These are phyloP conservation scores for Mormyrus hasselquistii DNA, from an alignment of 2,797 vertebrate genomes.

Conservation along the genomic window DNA sequence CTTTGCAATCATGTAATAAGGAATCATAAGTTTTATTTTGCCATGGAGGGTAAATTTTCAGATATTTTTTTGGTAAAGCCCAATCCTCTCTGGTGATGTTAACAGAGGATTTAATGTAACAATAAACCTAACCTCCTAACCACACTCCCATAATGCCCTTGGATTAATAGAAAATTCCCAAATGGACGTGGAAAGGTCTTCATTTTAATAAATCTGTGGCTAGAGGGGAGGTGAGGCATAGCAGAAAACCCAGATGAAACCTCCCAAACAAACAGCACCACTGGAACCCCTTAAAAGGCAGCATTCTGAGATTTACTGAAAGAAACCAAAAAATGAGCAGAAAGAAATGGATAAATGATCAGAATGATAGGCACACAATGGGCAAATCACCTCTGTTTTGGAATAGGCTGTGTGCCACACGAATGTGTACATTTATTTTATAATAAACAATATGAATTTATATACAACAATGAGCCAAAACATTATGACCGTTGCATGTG, in stretches of 20 bases:
- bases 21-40: not conserved
- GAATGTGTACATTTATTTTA: not conserved
- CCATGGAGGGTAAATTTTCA: not conserved
- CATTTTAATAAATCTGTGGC: not conserved
- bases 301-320: not conserved
- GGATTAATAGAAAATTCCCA: conserved; percentile 2
- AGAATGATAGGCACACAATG: not conserved
- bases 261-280: not conserved
- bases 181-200: not conserved
- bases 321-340: not conserved
- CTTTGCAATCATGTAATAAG: not conserved
- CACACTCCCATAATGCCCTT: not conserved
- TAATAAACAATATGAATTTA: not conserved
- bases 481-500: not conserved
- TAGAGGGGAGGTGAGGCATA: not conserved
- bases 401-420: not conserved
- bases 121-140: not conserved
- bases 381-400: not conserved
- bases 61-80: not conserved
- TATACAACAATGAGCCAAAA: not conserved
- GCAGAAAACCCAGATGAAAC: not conserved
- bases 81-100: not conserved
- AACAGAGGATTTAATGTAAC: not conserved
- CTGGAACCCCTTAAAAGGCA: not conserved
- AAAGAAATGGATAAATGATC: not conserved